Conservation (phyloP, 2,113 vertebrate species). For the Alaudala cheleensis region DNA sequence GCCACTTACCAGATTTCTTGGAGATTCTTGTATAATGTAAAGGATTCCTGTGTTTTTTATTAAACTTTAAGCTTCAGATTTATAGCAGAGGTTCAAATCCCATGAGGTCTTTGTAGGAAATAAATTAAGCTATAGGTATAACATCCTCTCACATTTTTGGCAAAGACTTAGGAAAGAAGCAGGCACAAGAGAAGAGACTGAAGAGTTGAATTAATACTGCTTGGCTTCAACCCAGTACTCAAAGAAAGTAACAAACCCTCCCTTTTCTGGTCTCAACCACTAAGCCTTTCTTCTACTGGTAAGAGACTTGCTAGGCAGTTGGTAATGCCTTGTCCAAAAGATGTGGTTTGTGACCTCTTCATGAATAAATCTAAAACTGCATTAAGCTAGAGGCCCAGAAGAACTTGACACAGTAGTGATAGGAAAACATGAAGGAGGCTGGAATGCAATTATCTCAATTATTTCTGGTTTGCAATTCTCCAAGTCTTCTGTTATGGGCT, state of each 20-base stretch:
- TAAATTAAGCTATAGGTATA: conserved; percentile 62
- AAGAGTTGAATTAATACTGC: conserved; percentile 5
- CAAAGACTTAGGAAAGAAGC: conserved; percentile 44
- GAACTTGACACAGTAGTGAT: conserved; percentile 1
- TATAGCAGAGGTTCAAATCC: conserved; percentile 21
- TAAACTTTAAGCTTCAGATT: conserved; percentile 45
- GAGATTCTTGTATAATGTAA: not conserved
- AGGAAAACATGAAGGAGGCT: not conserved
- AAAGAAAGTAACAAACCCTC: conserved; percentile 31
- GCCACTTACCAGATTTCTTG: not conserved
- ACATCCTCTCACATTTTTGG: conserved; percentile 51
- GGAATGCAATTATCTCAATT: conserved; percentile 12
- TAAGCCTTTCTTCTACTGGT: not conserved
- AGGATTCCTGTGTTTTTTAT: conserved; percentile 12
- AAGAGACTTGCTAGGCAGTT: not conserved
- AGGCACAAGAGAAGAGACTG: conserved; percentile 30
- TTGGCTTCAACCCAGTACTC: conserved; percentile 19
- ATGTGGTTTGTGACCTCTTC: not conserved
- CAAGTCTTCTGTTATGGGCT: not conserved
- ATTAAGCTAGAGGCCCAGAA: not conserved
- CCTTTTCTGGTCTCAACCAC: conserved; percentile 18
- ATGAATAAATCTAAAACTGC: conserved; percentile 9
- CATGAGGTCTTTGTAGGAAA: conserved; percentile 20
- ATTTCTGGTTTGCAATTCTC: not conserved
- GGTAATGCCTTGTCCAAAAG: not conserved